phyloP scores from a whole-genome alignment of 2,113 vertebrate genomes.

The Haemorhous mexicanus region DNA sequence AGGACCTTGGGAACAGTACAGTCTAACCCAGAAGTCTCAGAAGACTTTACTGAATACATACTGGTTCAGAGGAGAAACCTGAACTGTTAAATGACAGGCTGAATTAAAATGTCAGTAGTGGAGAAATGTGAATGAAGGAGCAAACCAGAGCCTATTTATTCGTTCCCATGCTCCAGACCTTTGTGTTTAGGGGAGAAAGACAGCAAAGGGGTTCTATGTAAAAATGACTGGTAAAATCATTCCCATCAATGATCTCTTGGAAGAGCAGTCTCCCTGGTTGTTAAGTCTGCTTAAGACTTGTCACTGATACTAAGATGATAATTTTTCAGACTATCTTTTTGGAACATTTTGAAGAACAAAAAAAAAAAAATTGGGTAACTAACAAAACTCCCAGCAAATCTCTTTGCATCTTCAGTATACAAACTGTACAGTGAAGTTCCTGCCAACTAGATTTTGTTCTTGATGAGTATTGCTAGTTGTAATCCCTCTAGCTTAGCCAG shows the following conservation, averaged over 20 bases:
- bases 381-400: accelerated
- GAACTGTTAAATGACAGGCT: not conserved
- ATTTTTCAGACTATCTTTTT: not conserved
- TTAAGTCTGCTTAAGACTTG: not conserved
- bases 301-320: not conserved
- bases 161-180: not conserved
- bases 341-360: not conserved
- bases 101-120: not conserved
- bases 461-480: not conserved
- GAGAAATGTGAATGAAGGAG: not conserved
- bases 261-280: not conserved
- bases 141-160: not conserved
- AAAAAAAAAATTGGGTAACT: not conserved
- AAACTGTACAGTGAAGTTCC: not conserved
- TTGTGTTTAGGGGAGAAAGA: not conserved
- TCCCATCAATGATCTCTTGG: not conserved
- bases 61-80: not conserved
- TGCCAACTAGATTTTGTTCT: not conserved
- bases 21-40: not conserved
- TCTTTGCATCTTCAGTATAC: not conserved
- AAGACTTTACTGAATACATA: not conserved
- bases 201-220: not conserved
- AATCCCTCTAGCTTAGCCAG: not conserved
- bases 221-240: not conserved
- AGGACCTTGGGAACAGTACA: not conserved